Evolutionary conservation across 2,797 vertebrate species (phyloP), one percentile per base, ranked within the genome.

Genomic region (Micromesistius poutassou): DNA sequence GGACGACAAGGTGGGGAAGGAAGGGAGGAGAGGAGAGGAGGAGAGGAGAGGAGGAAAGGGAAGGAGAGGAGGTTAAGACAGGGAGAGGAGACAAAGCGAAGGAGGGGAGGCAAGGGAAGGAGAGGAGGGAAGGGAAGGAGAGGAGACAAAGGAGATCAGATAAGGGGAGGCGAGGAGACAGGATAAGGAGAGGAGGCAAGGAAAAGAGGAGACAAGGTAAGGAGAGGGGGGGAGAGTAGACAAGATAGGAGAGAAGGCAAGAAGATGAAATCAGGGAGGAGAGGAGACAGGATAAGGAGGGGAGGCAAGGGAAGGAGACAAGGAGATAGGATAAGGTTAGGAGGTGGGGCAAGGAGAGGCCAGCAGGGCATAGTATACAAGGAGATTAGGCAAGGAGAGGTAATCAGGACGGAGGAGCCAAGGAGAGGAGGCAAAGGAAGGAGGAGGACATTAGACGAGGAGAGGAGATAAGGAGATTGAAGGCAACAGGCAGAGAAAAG

Each of bases 1-100:
- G 87, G 85, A 78, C 83, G 28, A 38, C 78, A 83, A 9, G 55
- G 55, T n/a, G 6, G 55, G 55, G n/a, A 62, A 76, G 38, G 74
- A n/a, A 66, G 55, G 74, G 78, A 71, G 50, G 78, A 70, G 46
- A 30, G n/a, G 19, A 36, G 30, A 16, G 50, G 5, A 62, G 22
- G 30, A 16, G 5, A 62, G 22, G 30, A 16, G 16, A 25, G 71
- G 38, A 68, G 38, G 28, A 35, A 6, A 35, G 5, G 33, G 33
- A 35, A 35, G 33, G 19, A 70, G 36, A 33, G 62, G 38, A 66
- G 31, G 71, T 30, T 30, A 42, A n/a, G 19, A 50, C 30, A 19
- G 12, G 30, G 46, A 72, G 40, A n/a, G 16, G 62, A 72, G 71
- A 77, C 80, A 75, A 75, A 19, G 40, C 1, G 14, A 9, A 30